Base-by-base conservation (phyloP, 2,888 invertebrate genomes). In the Mythimna loreyi region DNA sequence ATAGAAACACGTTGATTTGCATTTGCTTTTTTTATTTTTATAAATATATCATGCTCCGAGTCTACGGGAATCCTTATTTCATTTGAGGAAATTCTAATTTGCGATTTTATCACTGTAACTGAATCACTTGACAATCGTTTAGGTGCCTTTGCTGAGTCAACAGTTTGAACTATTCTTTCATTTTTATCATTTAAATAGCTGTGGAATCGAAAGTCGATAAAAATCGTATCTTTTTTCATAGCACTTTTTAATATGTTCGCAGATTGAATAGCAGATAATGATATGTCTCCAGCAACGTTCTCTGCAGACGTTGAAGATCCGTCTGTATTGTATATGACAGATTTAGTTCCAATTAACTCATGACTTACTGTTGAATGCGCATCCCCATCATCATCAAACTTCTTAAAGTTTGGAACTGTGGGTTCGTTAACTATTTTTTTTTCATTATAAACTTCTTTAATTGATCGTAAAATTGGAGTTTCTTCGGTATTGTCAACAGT, bases 41-140 rank as follows among this genome's bases (percentile, higher is more conserved):
- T 80, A 3, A 73, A 73, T 56, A 95, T 81, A 61, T 91, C 85
- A 64, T 89, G 86, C 21, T 90, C 79, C 2, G 80, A 69, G 85
- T 91, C 89, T 52, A 94, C 84, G 1, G 90, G 89, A 70, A 94
- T 83, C 68, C 72, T 85, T 61, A 93, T 85, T 84, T 89, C 87
- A 57, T 84, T 81, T 6, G 85, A 85, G 55, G 84, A 77, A 43
- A 83, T 64, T 67, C 77, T 83, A 23, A 93, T 73, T 73, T 80
- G 72, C 6, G 91, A 87, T 69, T 87, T 89, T 43, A 92, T 83
- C 16, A 89, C 62, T 67, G 84, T 85, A 6, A 91, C 66, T 8
- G 80, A 83, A 67, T 90, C 89, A 47, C 88, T 77, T 49, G 66
- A 50, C 60, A 76, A 75, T 52, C 78, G 80, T 33, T 74, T 53